Base-by-base conservation (phyloP, 2,888 invertebrate genomes). In the Agrenia bidenticulata region DNA sequence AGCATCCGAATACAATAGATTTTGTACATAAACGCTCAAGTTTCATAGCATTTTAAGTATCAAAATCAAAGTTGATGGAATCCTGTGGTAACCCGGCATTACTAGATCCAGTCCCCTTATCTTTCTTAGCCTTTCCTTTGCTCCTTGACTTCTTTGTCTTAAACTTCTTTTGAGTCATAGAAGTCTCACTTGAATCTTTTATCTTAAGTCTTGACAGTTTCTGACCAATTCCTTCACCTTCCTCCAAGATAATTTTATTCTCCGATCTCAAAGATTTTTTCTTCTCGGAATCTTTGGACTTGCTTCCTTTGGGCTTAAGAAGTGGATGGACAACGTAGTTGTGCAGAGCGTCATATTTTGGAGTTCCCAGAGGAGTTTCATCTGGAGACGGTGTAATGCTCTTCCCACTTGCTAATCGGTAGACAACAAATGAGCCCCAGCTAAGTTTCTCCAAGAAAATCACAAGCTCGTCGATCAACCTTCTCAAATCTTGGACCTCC, bases 391-490 rank as follows among this genome's bases (percentile, higher is more conserved):
- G 42, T 39, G 39, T 39, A 0, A 66, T 27, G 39, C 59, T 68
- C 26, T 66, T 66, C 1, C 75, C 75, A 65, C 69, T 73, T 27
- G 75, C 69, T 2, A 73, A 63, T 23, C 72, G 61, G 55, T 66
- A 72, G 19, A 75, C 66, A 0, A 70, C 66, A 56, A 70, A 75
- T 19, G 70, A 69, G 11, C 70, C 73, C 75, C 75, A 75, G 19
- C 73, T 73, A 21, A 75, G 42, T 56, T 75, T 73, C 59, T 75
- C 75, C 13, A 73, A 58, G 55, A 72, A 63, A 45, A 75, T 72
- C 0, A 73, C 73, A 45, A 75, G 69, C 57, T 73, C 72, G 51
- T 75, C 75, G 17, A 73, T 32, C n/a, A 42, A 17, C 21, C 75
- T 42, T 13, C 75, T 58, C 11, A 75, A 57, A 24, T 69, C 67